phyloP scores from a whole-genome alignment of 2,797 vertebrate genomes.

The Clarias laeviceps region DNA sequence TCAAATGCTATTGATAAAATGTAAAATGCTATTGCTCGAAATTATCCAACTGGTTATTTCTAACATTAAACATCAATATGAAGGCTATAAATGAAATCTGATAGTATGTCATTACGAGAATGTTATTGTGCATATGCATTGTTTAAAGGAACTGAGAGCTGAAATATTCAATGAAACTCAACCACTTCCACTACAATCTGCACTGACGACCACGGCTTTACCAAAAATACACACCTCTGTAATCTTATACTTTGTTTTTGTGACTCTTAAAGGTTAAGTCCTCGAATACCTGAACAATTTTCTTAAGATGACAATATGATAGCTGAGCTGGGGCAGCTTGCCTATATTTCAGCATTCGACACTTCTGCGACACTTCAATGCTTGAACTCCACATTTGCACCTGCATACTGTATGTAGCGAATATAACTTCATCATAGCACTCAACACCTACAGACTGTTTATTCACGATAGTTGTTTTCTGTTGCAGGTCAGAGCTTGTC shows the following conservation, averaged over 20 bases:
- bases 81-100: not conserved
- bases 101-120: not conserved
- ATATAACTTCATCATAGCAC: not conserved
- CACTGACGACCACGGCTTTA: not conserved
- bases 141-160: not conserved
- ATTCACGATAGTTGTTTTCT: not conserved
- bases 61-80: not conserved
- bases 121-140: not conserved
- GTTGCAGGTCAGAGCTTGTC: not conserved
- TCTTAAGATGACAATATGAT: not conserved
- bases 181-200: not conserved
- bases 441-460: not conserved
- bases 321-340: not conserved
- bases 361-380: not conserved
- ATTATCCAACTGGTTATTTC: not conserved
- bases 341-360: not conserved
- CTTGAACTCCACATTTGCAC: not conserved
- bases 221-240: not conserved
- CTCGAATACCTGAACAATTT: not conserved
- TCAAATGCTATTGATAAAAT: not conserved
- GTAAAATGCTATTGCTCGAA: not conserved
- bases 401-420: not conserved
- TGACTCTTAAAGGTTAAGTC: not conserved
- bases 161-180: not conserved
- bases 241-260: not conserved